Evolutionary conservation across 2,797 vertebrate species (phyloP).

Genomic region (Melopsittacus undulatus): DNA sequence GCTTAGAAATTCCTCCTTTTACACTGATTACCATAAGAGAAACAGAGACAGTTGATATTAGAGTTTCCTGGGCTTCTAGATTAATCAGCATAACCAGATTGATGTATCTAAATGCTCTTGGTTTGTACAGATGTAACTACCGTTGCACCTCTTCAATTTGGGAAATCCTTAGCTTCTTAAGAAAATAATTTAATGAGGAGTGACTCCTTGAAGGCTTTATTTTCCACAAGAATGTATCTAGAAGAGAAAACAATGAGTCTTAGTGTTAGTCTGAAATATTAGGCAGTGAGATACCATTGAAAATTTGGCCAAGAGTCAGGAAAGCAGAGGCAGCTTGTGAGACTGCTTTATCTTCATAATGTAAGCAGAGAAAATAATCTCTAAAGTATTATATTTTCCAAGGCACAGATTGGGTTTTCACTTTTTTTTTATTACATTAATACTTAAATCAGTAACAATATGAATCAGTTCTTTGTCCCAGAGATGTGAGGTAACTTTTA

Average conservation of each 20-base stretch:
- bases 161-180: neutral
- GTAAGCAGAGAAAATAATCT: constrained; percentile 10
- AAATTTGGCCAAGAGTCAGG: neutral
- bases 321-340: neutral
- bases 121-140: neutral
- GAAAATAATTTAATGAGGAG: neutral
- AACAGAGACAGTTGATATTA: neutral
- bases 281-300: neutral
- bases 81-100: neutral
- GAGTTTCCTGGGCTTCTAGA: neutral
- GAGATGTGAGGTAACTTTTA: neutral
- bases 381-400: neutral
- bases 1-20: neutral
- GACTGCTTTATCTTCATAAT: neutral
- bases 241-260: neutral
- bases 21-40: neutral
- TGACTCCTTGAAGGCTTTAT: neutral
- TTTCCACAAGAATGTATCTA: neutral
- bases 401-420: neutral
- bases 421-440: neutral
- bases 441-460: neutral
- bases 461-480: neutral
- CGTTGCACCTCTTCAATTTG: neutral
- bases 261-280: neutral
- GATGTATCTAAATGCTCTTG: neutral